A percentile compares a stretch with the other conserved stretches of the same genome.
phyloP scores from a whole-genome alignment of 2,888 invertebrate genomes.

The Stictocephala bisonia region DNA sequence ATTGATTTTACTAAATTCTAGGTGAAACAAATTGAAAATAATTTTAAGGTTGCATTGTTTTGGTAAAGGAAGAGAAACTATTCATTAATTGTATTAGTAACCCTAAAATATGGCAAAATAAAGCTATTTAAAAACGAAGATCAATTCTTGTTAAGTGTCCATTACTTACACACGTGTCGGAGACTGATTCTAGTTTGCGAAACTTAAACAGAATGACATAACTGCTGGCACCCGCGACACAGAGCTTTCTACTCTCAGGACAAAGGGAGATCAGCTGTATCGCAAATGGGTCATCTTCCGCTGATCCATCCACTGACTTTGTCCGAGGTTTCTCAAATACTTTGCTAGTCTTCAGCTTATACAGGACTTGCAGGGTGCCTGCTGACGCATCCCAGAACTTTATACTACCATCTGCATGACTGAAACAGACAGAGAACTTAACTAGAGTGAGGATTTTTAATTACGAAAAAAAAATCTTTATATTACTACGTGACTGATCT shows the following conservation, averaged over 20 bases:
- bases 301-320: constrained; percentile 69
- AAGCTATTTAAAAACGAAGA: no score
- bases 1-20: no score
- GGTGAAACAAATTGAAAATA: no score
- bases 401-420: constrained; percentile 97
- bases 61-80: no score
- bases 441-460: background rate
- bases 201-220: constrained; percentile 97
- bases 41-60: no score
- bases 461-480: background rate
- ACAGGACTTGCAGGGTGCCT: constrained; percentile 94
- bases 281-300: constrained; percentile 89
- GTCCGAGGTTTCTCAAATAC: constrained; percentile 81
- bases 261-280: constrained; percentile 92
- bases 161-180: constrained; percentile 83
- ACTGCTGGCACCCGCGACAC: constrained; percentile 90
- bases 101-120: no score
- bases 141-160: no score
- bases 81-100: no score
- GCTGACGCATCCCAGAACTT: constrained; percentile 99
- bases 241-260: constrained; percentile 90
- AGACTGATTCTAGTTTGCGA: constrained; percentile 87
- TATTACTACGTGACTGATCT: no score
- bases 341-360: constrained; percentile 98
- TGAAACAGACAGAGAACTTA: constrained; percentile 64